Conservation (phyloP, 92 coral and sea anemone genomes). For the Actinernus sp. region DNA sequence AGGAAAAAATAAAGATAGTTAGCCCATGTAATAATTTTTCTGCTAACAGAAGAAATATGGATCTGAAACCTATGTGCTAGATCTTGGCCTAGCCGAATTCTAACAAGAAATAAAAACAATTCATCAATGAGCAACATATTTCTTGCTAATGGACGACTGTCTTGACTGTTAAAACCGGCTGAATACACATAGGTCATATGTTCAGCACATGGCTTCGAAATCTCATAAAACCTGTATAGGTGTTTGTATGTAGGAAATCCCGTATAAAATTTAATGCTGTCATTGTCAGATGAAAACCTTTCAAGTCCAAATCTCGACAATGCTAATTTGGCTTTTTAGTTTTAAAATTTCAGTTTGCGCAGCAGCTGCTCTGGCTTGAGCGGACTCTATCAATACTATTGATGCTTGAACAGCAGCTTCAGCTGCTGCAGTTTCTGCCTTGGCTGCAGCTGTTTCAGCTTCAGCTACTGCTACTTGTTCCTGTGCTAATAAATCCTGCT, state of each 20-base stretch:
- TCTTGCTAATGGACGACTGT: slow-evolving; percentile 28
- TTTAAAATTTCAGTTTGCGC: too few relatives aligned
- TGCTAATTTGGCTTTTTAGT: slow-evolving; percentile 14
- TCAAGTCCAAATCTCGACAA: slow-evolving; percentile 39
- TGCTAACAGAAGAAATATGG: slow-evolving; percentile 47
- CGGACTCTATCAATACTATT: background rate
- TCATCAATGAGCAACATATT: slow-evolving; percentile 42
- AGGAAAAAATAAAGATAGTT: slow-evolving; percentile 44
- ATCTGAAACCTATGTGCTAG: slow-evolving; percentile 58
- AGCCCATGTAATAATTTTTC: slow-evolving; percentile 55
- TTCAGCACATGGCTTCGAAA: slow-evolving; percentile 26
- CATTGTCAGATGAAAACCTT: slow-evolving; percentile 41
- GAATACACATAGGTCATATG: slow-evolving; percentile 46
- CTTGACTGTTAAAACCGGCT: slow-evolving; percentile 9
- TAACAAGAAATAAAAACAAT: slow-evolving; percentile 42
- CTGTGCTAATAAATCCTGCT: background rate
- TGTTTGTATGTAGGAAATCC: slow-evolving; percentile 40
- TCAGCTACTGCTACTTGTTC: background rate
- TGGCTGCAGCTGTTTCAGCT: slow-evolving; percentile 19
- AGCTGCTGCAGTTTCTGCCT: slow-evolving; percentile 9
- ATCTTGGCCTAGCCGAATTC: slow-evolving; percentile 43
- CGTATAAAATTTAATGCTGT: slow-evolving; percentile 48
- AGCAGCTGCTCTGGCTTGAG: background rate
- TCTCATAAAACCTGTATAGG: slow-evolving; percentile 10
- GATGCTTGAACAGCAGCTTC: slow-evolving; percentile 8